Conservation (phyloP, 2,888 invertebrate species). For the Minunthozetes semirufus region DNA sequence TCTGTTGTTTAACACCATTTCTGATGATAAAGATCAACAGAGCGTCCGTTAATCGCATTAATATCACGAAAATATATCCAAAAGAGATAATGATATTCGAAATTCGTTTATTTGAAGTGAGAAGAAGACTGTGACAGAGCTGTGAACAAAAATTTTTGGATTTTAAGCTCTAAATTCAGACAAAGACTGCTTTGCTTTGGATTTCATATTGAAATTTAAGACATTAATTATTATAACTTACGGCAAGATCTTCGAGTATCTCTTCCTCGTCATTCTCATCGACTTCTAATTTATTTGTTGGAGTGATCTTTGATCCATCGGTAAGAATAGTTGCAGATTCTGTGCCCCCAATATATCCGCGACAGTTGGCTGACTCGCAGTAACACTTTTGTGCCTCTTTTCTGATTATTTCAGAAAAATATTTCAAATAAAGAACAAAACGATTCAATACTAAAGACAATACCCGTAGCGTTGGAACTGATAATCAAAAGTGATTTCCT, state of each 20-base stretch:
- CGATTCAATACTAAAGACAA: constrained; percentile 20
- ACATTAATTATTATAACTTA: constrained; percentile 37
- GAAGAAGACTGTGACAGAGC: constrained; percentile 9
- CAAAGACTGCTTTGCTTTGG: constrained; percentile 18
- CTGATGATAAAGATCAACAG: background rate
- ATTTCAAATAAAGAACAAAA: background rate
- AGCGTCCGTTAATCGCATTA: background rate
- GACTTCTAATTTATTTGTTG: constrained; percentile 37
- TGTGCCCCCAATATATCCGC: constrained; percentile 78
- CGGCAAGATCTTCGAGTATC: constrained; percentile 49
- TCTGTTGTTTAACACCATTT: background rate
- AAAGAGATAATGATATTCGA: constrained; percentile 25
- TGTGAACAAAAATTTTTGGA: constrained; percentile 8
- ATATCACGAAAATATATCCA: background rate
- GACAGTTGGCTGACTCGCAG: constrained; percentile 79
- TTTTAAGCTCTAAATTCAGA: constrained; percentile 18
- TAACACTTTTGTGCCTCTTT: constrained; percentile 93
- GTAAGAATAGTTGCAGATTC: constrained; percentile 42
- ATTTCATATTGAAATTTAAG: constrained; percentile 15
- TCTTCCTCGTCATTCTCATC: constrained; percentile 47
- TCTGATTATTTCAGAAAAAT: constrained; percentile 51
- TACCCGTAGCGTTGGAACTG: constrained; percentile 94
- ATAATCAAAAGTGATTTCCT: constrained; percentile 98
- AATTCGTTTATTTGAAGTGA: constrained; percentile 7
- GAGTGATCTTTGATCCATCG: constrained; percentile 36